Evolutionary conservation across 2,797 vertebrate species (phyloP).

Genomic region (Gallinago solitaria): DNA sequence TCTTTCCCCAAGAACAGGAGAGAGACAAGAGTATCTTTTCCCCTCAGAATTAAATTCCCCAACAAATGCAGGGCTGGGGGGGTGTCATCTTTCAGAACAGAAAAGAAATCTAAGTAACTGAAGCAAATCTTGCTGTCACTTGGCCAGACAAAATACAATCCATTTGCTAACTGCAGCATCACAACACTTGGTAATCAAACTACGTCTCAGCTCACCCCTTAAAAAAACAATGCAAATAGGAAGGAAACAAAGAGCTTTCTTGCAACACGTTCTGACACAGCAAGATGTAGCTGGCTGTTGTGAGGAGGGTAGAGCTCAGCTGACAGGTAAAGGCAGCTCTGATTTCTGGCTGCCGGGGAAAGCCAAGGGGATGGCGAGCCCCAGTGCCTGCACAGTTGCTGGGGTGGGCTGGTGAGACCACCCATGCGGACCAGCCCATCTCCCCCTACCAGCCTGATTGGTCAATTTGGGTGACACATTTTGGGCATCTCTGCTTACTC

Average conservation of each 20-base stretch:
- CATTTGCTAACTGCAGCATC: neutral
- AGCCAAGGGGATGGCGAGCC: neutral
- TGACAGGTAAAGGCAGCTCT: neutral
- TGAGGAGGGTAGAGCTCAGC: neutral
- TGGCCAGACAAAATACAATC: neutral
- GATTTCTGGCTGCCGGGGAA: neutral
- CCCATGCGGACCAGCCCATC: slow-evolving; percentile 26
- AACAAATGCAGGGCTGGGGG: neutral
- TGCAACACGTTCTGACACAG: neutral
- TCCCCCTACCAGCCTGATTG: slow-evolving; percentile 61
- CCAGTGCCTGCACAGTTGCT: slow-evolving; percentile 28
- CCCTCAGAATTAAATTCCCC: neutral
- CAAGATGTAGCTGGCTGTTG: neutral
- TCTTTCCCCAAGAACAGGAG: neutral
- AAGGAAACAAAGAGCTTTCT: neutral
- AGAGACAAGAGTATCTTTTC: neutral
- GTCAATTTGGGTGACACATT: slow-evolving; percentile 78
- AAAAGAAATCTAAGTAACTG: neutral
- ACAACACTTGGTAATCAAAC: neutral
- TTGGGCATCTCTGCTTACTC: slow-evolving; percentile 76
- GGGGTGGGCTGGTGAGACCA: neutral
- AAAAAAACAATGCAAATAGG: neutral
- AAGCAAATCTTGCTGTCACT: neutral
- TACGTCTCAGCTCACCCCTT: neutral
- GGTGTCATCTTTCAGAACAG: neutral